A percentile compares a stretch with the other conserved stretches of the same genome.
Conservation (phyloP, 2,797 vertebrate genomes). For the Potorous gilbertii region DNA sequence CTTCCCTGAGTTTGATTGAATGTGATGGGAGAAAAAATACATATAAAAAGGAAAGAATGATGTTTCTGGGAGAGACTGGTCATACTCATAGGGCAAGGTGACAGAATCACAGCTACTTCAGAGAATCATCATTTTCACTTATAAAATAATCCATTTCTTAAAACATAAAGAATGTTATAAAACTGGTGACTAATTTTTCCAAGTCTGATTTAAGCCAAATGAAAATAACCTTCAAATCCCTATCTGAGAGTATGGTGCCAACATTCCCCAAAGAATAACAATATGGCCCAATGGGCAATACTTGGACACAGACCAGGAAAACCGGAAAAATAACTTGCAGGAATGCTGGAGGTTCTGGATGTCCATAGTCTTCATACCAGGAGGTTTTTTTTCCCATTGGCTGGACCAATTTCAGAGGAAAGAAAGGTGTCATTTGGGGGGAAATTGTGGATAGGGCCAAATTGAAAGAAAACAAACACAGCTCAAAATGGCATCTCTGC, state of each 20-base stretch:
- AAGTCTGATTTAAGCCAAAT: conserved; percentile 33
- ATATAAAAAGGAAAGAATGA: background rate
- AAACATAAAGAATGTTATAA: conserved; percentile 39
- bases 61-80: background rate
- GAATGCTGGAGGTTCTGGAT: conserved; percentile 61
- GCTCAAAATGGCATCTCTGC: conserved; percentile 68
- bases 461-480: conserved; percentile 80
- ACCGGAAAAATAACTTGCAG: conserved; percentile 60
- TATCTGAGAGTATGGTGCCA: background rate
- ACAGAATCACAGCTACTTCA: conserved; percentile 39
- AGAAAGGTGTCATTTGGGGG: conserved; percentile 53
- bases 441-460: conserved; percentile 49
- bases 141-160: conserved; percentile 14
- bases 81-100: background rate
- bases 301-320: conserved; percentile 57
- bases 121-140: conserved; percentile 14
- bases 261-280: background rate
- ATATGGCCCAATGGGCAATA: conserved; percentile 27
- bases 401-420: conserved; percentile 74
- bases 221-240: conserved; percentile 22
- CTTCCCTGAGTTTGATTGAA: background rate
- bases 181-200: conserved; percentile 19
- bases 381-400: conserved; percentile 64
- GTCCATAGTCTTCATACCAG: background rate
- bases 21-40: background rate